phyloP scores from a whole-genome alignment of 2,797 vertebrate genomes.

The Vipera latastei region DNA sequence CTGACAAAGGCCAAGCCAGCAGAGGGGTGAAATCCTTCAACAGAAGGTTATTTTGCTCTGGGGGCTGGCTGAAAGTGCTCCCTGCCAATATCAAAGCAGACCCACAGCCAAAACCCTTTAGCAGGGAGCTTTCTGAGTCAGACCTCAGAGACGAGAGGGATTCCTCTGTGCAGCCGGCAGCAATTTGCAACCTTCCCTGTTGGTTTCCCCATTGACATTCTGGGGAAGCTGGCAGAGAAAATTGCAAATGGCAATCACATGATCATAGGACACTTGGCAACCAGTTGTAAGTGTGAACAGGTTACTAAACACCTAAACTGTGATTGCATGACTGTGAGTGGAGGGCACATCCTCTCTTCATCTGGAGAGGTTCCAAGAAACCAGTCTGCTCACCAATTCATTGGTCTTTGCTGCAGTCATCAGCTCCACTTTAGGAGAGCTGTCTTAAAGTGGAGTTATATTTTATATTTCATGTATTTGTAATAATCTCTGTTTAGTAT shows the following conservation, averaged over 20 bases:
- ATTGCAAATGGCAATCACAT: background rate
- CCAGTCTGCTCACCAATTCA: background rate
- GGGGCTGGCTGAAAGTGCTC: background rate
- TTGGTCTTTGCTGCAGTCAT: background rate
- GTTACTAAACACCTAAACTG: background rate
- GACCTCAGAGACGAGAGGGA: background rate
- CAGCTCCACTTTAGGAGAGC: background rate
- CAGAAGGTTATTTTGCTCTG: background rate
- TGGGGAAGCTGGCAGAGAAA: background rate
- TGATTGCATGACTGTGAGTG: background rate
- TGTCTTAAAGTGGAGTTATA: background rate
- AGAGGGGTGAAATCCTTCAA: background rate
- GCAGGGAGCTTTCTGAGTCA: background rate
- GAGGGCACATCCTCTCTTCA: background rate
- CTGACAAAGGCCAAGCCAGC: background rate
- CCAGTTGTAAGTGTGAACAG: background rate
- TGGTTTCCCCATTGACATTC: background rate
- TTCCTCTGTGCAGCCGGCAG: background rate
- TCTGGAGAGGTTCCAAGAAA: background rate
- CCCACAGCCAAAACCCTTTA: background rate
- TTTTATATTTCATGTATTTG: background rate
- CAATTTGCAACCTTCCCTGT: background rate
- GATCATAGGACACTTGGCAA: background rate
- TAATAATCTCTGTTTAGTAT: background rate
- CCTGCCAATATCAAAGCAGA: background rate